These are phyloP conservation scores for Lampris incognitus DNA, from an alignment of 2,113 vertebrate species.

Conservation along the genomic window DNA sequence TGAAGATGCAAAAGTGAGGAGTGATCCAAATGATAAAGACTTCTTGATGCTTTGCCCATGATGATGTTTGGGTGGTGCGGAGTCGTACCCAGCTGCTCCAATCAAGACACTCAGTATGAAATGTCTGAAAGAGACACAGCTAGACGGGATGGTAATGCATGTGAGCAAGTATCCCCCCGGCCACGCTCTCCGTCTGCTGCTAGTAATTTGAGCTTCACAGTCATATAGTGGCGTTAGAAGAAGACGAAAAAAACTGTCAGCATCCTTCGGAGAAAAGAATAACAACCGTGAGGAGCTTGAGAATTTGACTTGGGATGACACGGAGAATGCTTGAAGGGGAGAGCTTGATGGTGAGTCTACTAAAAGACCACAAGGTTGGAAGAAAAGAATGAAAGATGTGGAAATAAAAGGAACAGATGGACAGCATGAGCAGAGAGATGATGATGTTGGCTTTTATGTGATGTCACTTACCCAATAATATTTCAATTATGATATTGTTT, in stretches of 20 bases:
- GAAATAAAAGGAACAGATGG: constrained; percentile 9
- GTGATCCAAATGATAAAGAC: constrained; percentile 31
- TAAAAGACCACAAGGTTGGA: constrained; percentile 14
- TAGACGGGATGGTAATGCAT: background rate
- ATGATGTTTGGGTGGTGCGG: background rate
- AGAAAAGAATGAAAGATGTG: background rate
- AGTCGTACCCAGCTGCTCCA: constrained; percentile 22
- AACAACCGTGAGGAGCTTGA: constrained; percentile 10
- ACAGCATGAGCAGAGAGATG: constrained; percentile 17
- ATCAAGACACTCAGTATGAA: constrained; percentile 7
- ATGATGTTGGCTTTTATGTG: background rate
- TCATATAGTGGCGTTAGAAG: background rate
- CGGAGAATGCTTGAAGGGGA: background rate
- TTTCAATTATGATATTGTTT: no score
- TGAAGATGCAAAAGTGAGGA: constrained; percentile 10
- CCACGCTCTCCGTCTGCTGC: constrained; percentile 10
- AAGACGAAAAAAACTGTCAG: background rate
- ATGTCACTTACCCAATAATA: no score
- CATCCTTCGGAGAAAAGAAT: background rate
- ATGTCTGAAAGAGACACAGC: constrained; percentile 1
- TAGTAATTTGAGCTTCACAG: constrained; percentile 14
- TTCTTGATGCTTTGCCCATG: constrained; percentile 5
- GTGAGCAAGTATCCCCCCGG: background rate
- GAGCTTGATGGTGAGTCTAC: constrained; percentile 9
- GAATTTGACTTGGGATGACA: constrained; percentile 13